Conservation (phyloP, 2,113 vertebrate species). For the Cervus canadensis region DNA sequence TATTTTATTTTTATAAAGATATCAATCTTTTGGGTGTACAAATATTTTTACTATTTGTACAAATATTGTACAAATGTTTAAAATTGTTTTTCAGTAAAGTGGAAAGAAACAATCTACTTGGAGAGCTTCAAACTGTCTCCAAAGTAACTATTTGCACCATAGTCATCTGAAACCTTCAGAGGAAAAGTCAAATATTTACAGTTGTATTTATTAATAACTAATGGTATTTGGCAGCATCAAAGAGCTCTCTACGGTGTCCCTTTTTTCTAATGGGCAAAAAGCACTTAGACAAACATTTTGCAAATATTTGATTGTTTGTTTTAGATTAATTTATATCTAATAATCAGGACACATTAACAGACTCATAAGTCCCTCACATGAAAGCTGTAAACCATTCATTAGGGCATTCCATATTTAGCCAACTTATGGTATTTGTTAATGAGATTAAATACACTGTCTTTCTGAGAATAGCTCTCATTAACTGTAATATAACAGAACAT, state of each 20-base stretch:
- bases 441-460: background rate
- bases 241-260: conserved; percentile 43
- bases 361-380: background rate
- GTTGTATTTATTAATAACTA: conserved; percentile 54
- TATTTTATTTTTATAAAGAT: background rate
- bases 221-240: conserved; percentile 62
- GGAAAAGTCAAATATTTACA: background rate
- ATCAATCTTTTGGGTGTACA: background rate
- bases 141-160: background rate
- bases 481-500: background rate
- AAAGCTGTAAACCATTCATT: background rate
- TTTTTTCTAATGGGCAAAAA: background rate
- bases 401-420: background rate
- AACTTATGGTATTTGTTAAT: background rate
- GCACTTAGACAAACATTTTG: conserved; percentile 55
- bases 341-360: conserved; percentile 41
- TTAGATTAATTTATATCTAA: conserved; percentile 57
- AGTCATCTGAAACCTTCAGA: conserved; percentile 46
- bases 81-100: background rate
- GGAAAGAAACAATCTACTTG: background rate
- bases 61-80: background rate
- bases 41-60: background rate
- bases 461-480: background rate
- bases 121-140: background rate
- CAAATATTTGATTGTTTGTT: conserved; percentile 33